Conservation (phyloP, 1,140 invertebrate genomes). For the Homalodisca vitripennis region DNA sequence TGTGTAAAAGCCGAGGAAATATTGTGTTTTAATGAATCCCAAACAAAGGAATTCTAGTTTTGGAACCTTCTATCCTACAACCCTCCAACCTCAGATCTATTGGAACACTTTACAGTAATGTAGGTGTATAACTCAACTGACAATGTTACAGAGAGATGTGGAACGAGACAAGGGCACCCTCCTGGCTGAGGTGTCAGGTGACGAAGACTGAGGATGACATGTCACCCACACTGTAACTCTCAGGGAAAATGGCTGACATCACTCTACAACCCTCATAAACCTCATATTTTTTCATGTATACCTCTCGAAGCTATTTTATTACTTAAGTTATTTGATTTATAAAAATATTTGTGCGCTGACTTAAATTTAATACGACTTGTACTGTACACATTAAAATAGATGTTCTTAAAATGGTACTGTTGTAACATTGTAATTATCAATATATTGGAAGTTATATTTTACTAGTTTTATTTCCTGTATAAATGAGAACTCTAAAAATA, state of each 20-base stretch:
- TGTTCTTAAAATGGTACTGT: too few relatives aligned
- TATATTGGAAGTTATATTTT: too few relatives aligned
- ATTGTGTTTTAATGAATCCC: neutral
- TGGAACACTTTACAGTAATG: neutral
- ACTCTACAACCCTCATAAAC: too few relatives aligned
- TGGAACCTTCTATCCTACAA: neutral
- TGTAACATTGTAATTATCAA: too few relatives aligned
- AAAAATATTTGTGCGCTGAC: too few relatives aligned
- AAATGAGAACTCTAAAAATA: too few relatives aligned
- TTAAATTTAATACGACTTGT: too few relatives aligned
- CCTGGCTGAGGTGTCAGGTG: neutral
- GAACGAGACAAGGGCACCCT: neutral
- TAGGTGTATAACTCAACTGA: neutral
- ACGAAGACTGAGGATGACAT: neutral
- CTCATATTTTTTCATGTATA: too few relatives aligned
- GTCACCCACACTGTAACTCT: neutral
- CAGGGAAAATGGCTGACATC: constrained; percentile 21
- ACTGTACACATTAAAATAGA: too few relatives aligned
- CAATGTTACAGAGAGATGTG: neutral
- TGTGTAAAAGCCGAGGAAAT: neutral
- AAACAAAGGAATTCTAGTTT: neutral
- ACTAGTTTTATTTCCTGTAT: too few relatives aligned
- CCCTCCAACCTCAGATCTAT: neutral
- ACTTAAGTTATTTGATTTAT: too few relatives aligned
- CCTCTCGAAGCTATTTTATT: too few relatives aligned